Evolutionary conservation across 2,113 vertebrate species (phyloP).

Genomic region (Cyanocitta stelleri): DNA sequence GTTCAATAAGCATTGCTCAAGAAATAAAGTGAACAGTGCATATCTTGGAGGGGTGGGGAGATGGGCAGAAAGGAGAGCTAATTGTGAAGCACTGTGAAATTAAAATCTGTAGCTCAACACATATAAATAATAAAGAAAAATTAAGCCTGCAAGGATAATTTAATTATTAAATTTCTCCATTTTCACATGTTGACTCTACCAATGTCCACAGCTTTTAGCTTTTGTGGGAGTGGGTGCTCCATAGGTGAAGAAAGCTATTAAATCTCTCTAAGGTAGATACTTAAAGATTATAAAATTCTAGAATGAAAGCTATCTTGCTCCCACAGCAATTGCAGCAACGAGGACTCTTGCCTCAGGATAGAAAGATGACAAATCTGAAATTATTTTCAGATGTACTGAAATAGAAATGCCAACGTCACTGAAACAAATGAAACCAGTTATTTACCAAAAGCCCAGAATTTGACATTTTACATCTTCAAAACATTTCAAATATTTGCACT

Average conservation of each 20-base stretch:
- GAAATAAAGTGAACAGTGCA: not conserved
- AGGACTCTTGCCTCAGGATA: not conserved
- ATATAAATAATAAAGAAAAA: not conserved
- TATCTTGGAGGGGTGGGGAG: no score
- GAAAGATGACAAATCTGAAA: not conserved
- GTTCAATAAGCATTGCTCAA: not conserved
- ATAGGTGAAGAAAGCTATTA: not conserved
- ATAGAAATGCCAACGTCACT: not conserved
- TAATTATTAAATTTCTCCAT: not conserved
- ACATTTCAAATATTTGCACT: not conserved
- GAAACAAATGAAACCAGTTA: not conserved
- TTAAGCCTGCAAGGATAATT: not conserved
- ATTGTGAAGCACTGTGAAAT: not conserved
- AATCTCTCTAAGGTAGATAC: not conserved
- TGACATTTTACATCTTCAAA: not conserved
- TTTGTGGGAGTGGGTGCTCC: not conserved
- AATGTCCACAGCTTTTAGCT: not conserved
- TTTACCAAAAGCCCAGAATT: not conserved
- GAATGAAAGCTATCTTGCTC: not conserved
- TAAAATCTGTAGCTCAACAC: not conserved
- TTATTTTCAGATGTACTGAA: not conserved
- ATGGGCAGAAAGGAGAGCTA: not conserved
- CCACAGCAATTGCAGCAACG: not conserved
- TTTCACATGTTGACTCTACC: not conserved
- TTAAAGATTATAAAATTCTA: not conserved